phyloP scores from a whole-genome alignment of 2,888 invertebrate genomes.

The Serrognathus titanus region DNA sequence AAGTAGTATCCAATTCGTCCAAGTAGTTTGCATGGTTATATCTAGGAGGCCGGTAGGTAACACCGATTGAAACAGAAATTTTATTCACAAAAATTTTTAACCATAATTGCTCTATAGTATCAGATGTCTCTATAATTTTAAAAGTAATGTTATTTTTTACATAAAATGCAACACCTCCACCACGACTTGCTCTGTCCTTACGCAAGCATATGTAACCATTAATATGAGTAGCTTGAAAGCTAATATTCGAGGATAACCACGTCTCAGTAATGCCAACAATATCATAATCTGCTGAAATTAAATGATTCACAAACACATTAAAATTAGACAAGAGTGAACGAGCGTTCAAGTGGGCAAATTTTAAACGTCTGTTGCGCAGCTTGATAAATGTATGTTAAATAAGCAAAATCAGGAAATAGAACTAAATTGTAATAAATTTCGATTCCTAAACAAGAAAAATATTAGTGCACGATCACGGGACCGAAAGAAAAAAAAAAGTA shows the following conservation, averaged over 20 bases:
- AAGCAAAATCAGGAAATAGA: too few species aligned
- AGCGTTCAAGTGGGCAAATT: too few species aligned
- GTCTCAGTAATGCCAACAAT: background rate
- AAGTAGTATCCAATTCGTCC: background rate
- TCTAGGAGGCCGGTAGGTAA: background rate
- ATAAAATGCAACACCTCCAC: background rate
- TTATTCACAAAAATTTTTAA: background rate
- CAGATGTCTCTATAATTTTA: background rate
- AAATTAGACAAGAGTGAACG: background rate
- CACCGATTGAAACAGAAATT: background rate
- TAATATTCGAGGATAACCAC: background rate
- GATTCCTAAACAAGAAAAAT: too few species aligned
- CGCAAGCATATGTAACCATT: background rate
- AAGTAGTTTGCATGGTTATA: background rate
- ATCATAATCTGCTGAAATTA: background rate
- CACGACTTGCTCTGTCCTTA: background rate
- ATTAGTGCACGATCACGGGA: too few species aligned
- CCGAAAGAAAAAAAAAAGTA: too few species aligned
- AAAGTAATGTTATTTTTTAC: background rate
- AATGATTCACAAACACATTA: background rate
- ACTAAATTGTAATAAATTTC: too few species aligned
- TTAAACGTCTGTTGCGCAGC: too few species aligned
- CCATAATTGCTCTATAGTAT: background rate
- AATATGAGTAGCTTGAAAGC: background rate
- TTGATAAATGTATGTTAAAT: too few species aligned